These are phyloP conservation scores for Drosophila maculinotata DNA, from an alignment of 2,888 invertebrate species.

Conservation along the genomic window DNA sequence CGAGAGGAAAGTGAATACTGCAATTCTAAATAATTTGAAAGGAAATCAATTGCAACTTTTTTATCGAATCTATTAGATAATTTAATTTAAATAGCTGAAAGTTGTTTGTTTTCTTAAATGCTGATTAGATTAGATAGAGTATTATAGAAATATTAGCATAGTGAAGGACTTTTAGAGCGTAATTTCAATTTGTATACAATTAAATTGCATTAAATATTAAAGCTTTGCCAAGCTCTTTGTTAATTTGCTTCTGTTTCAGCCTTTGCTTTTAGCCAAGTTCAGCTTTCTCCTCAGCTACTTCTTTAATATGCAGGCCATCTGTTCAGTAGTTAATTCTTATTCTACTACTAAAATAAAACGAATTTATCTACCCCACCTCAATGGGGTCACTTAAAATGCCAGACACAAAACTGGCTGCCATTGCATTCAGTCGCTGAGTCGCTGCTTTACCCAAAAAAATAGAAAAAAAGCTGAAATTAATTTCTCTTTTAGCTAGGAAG, in stretches of 20 bases:
- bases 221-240: no score
- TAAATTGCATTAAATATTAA: no score
- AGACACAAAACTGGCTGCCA: slow-evolving; percentile 51
- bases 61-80: background rate
- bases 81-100: background rate
- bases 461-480: slow-evolving; percentile 59
- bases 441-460: background rate
- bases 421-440: slow-evolving; percentile 11
- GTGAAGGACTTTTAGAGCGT: no score
- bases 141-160: no score
- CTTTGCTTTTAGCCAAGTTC: slow-evolving; percentile 11
- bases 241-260: background rate
- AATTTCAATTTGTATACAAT: no score
- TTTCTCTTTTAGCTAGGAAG: slow-evolving; percentile 48
- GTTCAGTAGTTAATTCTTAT: slow-evolving; percentile 23
- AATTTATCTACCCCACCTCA: background rate
- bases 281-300: background rate
- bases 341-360: slow-evolving; percentile 5
- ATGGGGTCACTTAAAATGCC: slow-evolving; percentile 63
- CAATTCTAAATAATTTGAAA: slow-evolving; percentile 10
- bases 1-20: slow-evolving; percentile 8
- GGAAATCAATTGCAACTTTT: slow-evolving; percentile 16
- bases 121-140: no score
- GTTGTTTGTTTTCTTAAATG: background rate
- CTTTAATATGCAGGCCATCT: slow-evolving; percentile 15